phyloP scores from a whole-genome alignment of 2,113 vertebrate genomes.

The Nematolebias whitei region DNA sequence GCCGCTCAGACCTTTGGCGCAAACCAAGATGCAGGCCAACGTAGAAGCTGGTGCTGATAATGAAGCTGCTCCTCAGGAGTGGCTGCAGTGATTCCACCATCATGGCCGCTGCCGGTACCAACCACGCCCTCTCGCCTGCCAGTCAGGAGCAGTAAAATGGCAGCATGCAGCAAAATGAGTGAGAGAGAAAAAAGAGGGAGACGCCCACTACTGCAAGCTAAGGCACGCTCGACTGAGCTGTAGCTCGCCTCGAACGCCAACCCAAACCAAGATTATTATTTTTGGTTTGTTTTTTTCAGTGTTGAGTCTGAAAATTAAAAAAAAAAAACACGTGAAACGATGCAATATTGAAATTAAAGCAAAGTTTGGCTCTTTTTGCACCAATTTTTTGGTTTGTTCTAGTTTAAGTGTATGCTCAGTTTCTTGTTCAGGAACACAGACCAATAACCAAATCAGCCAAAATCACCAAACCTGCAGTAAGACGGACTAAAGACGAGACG shows the following conservation, averaged over 20 bases:
- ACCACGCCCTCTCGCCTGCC: slow-evolving; percentile 75
- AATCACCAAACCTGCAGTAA: neutral
- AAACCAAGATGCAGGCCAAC: slow-evolving; percentile 23
- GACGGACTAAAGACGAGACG: neutral
- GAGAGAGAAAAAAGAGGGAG: slow-evolving; percentile 59
- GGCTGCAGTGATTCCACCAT: slow-evolving; percentile 64
- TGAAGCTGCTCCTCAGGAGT: slow-evolving; percentile 58
- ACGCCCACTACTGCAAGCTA: slow-evolving; percentile 62
- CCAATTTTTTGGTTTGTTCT: slow-evolving; percentile 2
- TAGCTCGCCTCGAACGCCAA: slow-evolving; percentile 39
- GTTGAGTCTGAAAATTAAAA: no score
- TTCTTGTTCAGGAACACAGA: neutral
- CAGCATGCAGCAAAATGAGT: slow-evolving; percentile 76
- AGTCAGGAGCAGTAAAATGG: slow-evolving; percentile 80
- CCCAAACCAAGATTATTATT: slow-evolving; percentile 44
- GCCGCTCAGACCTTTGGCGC: slow-evolving; percentile 11
- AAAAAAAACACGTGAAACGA: slow-evolving; percentile 18
- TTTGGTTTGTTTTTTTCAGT: slow-evolving; percentile 37
- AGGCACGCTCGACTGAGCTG: slow-evolving; percentile 56
- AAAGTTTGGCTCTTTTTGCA: slow-evolving; percentile 29
- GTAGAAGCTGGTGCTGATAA: slow-evolving; percentile 48
- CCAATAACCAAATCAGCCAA: neutral
- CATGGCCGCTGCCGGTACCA: slow-evolving; percentile 70
- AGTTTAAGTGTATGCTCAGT: neutral
- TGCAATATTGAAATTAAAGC: slow-evolving; percentile 21